Conservation (phyloP, 2,113 vertebrate species). For the Suricata suricatta region DNA sequence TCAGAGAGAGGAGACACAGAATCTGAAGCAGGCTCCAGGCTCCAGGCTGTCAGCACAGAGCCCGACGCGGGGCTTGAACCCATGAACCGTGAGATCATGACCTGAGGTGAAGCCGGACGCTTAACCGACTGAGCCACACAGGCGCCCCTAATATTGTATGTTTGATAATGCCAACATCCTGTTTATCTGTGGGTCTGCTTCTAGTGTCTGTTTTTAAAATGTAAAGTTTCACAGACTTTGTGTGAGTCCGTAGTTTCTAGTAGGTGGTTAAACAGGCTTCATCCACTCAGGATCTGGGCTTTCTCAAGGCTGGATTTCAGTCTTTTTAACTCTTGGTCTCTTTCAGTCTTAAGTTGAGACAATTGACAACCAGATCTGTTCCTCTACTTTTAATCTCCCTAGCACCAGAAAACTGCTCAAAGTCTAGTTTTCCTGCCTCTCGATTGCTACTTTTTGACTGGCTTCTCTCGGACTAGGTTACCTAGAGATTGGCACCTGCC, state of each 20-base stretch:
- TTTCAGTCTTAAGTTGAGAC: background rate
- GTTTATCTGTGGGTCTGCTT: background rate
- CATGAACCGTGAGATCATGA: too few relatives aligned
- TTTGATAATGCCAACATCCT: background rate
- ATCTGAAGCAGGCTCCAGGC: too few relatives aligned
- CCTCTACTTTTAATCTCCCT: background rate
- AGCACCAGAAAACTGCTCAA: background rate
- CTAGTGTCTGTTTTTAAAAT: background rate
- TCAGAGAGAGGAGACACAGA: too few relatives aligned
- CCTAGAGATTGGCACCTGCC: background rate
- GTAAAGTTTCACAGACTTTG: background rate
- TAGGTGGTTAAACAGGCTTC: background rate
- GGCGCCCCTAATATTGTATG: background rate
- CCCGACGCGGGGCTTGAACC: too few relatives aligned
- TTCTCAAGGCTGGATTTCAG: background rate
- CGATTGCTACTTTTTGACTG: background rate
- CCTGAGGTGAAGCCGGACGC: too few relatives aligned
- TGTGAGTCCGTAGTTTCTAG: background rate
- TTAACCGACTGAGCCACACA: too few relatives aligned
- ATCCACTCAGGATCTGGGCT: background rate
- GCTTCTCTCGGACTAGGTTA: background rate
- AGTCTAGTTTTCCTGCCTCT: background rate
- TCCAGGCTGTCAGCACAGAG: too few relatives aligned
- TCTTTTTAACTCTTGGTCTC: background rate
- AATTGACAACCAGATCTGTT: conserved; percentile 17